A percentile compares a stretch with the other conserved stretches of the same genome.
Conservation (phyloP, 2,113 vertebrate genomes). For the Mastomys coucha region DNA sequence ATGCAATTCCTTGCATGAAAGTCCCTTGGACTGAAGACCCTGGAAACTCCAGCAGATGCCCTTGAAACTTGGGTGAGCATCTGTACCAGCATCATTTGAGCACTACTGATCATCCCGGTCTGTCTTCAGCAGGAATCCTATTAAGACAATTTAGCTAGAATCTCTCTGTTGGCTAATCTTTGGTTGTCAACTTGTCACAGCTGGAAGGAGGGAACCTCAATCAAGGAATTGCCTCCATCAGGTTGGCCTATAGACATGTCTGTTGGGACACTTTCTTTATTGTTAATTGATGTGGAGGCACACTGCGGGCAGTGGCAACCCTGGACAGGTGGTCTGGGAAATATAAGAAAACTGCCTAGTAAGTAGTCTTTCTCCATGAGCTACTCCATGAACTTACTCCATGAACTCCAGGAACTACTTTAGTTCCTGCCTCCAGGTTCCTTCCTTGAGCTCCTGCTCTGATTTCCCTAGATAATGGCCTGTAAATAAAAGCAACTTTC, state of each 20-base stretch:
- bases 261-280: background rate
- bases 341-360: background rate
- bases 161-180: background rate
- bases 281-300: background rate
- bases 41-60: background rate
- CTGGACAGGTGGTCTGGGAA: background rate
- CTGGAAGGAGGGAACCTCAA: background rate
- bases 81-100: background rate
- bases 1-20: background rate
- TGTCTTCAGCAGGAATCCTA: background rate
- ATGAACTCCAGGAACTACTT: too few relatives aligned
- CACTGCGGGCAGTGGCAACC: background rate
- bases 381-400: too few relatives aligned
- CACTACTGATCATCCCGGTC: background rate
- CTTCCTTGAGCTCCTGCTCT: background rate
- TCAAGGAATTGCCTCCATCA: background rate
- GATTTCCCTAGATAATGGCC: background rate
- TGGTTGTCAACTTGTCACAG: background rate
- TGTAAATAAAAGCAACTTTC: background rate
- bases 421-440: background rate
- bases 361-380: background rate
- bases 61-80: background rate
- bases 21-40: background rate
- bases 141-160: background rate
- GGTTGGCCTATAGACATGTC: accelerated